Base-by-base conservation (phyloP, 2,888 invertebrate species). In the Schizotus pectinicornis region DNA sequence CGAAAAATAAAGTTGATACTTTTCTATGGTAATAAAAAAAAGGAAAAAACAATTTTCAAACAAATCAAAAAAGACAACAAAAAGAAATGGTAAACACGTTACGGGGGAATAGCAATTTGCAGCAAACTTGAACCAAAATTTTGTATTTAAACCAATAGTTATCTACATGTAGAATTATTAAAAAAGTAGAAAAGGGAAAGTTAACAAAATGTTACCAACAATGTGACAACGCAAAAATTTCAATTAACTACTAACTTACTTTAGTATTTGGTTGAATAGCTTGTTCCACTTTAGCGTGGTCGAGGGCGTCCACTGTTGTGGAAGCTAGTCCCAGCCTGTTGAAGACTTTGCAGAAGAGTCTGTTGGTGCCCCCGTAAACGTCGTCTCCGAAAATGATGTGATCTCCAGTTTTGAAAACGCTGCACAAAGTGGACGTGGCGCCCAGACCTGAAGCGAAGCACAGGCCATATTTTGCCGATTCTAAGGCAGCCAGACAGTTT, bases 321-420 rank as follows among this genome's bases (percentile, higher is more conserved):
- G 87, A 83, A 67, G 88, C 83, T 13, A 98, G 84, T 2, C 91
- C 91, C 75, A 91, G 85, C 67, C 86, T 86, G 0, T 81, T 64
- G 0, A 72, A 70, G n/a, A 80, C 74, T 71, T 81, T 84, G 79
- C 82, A 82, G 62, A 86, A 81, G 37, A 89, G 74, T 67, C 95
- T 85, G 73, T 92, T 91, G 0, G 94, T 94, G 13, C 98, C 98
- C 49, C 98, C 98, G 74, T 98, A 99, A 2, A 98, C 84, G 79
- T 98, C 98, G 77, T 98, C 95, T 59, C 91, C 89, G 70, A 91
- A 88, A 38, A 99, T 79, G 7, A 99, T 83, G 74, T 98, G 96
- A 76, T 99, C 98, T 0, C 98, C 98, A 59, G 82, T 71, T 63
- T 85, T 86, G 6, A 99, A 81, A 67, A 96, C 80, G 34, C 91